Evolutionary conservation across 1,140 invertebrate species (phyloP).

Genomic region (Cotesia typhae): DNA sequence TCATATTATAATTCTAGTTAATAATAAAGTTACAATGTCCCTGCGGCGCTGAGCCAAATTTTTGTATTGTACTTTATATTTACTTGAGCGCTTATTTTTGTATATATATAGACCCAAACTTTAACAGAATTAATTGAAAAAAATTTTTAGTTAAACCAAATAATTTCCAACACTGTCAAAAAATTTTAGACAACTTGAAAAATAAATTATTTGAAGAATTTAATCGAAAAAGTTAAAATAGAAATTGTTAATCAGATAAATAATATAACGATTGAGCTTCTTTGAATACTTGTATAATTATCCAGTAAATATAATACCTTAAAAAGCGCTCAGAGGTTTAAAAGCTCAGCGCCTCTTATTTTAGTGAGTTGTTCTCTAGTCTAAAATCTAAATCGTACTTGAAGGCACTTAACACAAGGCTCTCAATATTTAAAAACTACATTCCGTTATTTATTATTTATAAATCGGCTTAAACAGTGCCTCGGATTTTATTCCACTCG

Average conservation of each 20-base stretch:
- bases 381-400: conserved; percentile 63
- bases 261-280: too few species aligned
- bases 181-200: too few species aligned
- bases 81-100: conserved; percentile 36
- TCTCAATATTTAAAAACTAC: conserved; percentile 59
- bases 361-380: conserved; percentile 48
- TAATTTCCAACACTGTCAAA: too few species aligned
- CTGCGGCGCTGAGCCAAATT: conserved; percentile 61
- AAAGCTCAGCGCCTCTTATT: conserved; percentile 62
- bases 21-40: conserved; percentile 5
- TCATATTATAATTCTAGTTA: too few species aligned
- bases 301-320: conserved; percentile 56
- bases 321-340: conserved; percentile 58
- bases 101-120: conserved; percentile 30
- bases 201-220: too few species aligned
- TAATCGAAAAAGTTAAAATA: too few species aligned
- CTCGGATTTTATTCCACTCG: background rate
- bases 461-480: background rate
- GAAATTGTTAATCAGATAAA: too few species aligned
- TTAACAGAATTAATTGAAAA: conserved; percentile 34
- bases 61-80: too few species aligned
- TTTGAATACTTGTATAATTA: too few species aligned
- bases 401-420: conserved; percentile 67
- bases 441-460: conserved; percentile 12
- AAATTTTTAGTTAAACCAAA: too few species aligned